phyloP scores from a whole-genome alignment of 2,888 invertebrate species.

The Epirrhoe tristata region DNA sequence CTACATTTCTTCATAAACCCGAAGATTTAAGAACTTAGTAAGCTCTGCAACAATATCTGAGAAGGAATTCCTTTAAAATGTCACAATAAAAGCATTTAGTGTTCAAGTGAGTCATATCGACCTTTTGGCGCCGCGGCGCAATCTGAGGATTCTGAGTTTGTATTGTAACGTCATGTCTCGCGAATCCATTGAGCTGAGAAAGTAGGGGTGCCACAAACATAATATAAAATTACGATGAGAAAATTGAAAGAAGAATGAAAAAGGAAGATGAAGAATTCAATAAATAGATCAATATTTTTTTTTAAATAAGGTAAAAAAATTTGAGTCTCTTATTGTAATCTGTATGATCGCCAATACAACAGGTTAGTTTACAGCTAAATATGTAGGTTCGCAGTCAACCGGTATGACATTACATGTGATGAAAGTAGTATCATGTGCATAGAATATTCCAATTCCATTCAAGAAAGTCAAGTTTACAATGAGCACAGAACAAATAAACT shows the following conservation, averaged over 20 bases:
- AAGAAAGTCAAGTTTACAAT: conserved; percentile 33
- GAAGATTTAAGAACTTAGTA: neutral
- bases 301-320: too few relatives aligned
- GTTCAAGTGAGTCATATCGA: conserved; percentile 48
- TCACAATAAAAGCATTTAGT: conserved; percentile 25
- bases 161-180: conserved; percentile 49
- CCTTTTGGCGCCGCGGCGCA: conserved; percentile 60
- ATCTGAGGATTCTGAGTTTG: conserved; percentile 54
- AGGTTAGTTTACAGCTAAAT: neutral
- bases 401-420: neutral
- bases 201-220: conserved; percentile 53
- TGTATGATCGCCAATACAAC: neutral
- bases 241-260: neutral
- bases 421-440: neutral
- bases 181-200: conserved; percentile 57
- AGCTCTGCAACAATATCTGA: neutral
- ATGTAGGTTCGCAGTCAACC: neutral
- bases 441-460: conserved; percentile 13
- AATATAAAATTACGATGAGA: neutral
- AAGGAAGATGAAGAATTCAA: neutral
- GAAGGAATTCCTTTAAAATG: conserved; percentile 13
- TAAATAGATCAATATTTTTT: too few relatives aligned
- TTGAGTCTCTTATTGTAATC: neutral
- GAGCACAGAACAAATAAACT: conserved; percentile 47
- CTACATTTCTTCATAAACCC: neutral